Evolutionary conservation across 2,113 vertebrate genomes (phyloP).

Genomic region (Crocuta crocuta): DNA sequence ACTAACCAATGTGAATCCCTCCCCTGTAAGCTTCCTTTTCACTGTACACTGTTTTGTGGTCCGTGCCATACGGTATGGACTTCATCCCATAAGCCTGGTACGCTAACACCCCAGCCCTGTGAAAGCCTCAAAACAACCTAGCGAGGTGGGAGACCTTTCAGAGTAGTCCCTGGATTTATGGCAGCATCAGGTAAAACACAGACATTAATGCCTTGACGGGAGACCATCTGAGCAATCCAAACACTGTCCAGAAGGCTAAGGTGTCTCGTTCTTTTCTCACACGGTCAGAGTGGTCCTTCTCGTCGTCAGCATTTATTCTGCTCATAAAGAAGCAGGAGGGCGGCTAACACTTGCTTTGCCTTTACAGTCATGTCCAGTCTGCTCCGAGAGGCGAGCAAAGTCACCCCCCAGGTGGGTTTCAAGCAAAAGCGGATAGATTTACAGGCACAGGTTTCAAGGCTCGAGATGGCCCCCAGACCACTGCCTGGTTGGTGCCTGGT

Average conservation of each 20-base stretch:
- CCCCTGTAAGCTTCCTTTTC: neutral
- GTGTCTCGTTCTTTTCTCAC: neutral
- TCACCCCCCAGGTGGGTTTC: neutral
- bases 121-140: neutral
- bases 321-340: neutral
- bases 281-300: neutral
- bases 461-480: neutral
- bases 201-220: neutral
- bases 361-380: neutral
- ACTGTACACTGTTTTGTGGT: neutral
- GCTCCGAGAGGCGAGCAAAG: neutral
- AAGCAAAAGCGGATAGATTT: neutral
- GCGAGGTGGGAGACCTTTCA: neutral
- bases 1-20: neutral
- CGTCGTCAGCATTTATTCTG: too few relatives aligned
- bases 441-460: neutral
- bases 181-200: neutral
- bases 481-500: neutral
- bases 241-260: neutral
- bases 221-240: neutral
- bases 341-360: neutral
- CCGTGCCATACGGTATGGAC: fast-evolving
- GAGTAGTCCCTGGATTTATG: neutral
- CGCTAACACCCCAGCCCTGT: too few relatives aligned
- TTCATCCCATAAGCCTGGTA: neutral